Evolutionary conservation across 1,140 invertebrate species (phyloP).

Genomic region (Diplogasteroides magnus): DNA sequence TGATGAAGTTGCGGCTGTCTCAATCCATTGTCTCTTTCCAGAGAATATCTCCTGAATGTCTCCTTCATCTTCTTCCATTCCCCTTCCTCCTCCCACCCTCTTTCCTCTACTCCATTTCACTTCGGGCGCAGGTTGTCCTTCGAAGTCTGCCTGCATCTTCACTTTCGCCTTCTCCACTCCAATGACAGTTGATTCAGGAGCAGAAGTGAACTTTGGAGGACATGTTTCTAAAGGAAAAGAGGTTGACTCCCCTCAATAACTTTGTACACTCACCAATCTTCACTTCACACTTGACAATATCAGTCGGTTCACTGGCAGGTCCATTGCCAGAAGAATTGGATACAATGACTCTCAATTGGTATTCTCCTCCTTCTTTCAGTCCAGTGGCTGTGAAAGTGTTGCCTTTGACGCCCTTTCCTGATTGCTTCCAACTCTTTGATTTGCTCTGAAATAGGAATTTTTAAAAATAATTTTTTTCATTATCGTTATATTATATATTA

Average conservation of each 20-base stretch:
- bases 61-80: no score
- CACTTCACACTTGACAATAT: constrained; percentile 12
- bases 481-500: neutral
- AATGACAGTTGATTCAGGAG: constrained; percentile 8
- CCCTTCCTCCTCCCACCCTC: no score
- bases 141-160: constrained; percentile 22
- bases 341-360: constrained; percentile 69
- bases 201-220: constrained; percentile 11
- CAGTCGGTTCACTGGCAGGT: constrained; percentile 12
- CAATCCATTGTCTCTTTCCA: constrained; percentile 28
- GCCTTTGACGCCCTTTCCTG: neutral
- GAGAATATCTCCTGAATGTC: constrained; percentile 21
- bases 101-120: constrained; percentile 14
- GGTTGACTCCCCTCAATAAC: neutral
- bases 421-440: neutral
- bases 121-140: constrained; percentile 26
- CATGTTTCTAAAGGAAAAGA: constrained; percentile 9
- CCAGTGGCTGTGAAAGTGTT: neutral
- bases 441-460: neutral
- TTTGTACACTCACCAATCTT: constrained; percentile 15
- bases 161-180: constrained; percentile 18
- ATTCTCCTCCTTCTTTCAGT: constrained; percentile 1
- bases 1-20: constrained; percentile 5
- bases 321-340: constrained; percentile 75
- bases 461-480: no score